A percentile compares a stretch with the other conserved stretches of the same genome.
These are phyloP conservation scores for Microctonus aethiopoides DNA, from an alignment of 2,888 invertebrate species.

Conservation along the genomic window DNA sequence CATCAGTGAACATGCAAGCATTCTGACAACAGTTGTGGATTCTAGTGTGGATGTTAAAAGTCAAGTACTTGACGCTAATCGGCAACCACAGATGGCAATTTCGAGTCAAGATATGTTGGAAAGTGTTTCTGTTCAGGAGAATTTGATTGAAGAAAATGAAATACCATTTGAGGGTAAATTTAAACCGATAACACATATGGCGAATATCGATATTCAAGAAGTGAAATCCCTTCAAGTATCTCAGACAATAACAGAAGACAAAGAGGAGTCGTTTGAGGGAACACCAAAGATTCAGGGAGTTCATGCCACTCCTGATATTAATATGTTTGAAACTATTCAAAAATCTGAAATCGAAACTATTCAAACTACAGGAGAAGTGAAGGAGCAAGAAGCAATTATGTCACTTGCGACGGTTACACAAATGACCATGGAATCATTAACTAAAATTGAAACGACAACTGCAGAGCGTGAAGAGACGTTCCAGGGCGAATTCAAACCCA, in stretches of 20 bases:
- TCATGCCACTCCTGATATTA: conserved; percentile 45
- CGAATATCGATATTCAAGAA: conserved; percentile 66
- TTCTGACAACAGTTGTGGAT: conserved; percentile 58
- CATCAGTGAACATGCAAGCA: conserved; percentile 49
- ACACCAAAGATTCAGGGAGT: conserved; percentile 34
- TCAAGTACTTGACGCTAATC: conserved; percentile 48
- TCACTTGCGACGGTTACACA: conserved; percentile 53
- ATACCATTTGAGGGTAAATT: conserved; percentile 61
- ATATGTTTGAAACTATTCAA: conserved; percentile 49
- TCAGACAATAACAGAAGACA: conserved; percentile 61
- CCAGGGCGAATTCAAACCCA: conserved; percentile 47
- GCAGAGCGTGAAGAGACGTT: conserved; percentile 65
- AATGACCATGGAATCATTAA: conserved; percentile 48
- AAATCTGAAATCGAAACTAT: conserved; percentile 52
- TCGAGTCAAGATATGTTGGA: conserved; percentile 68
- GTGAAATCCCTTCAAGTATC: conserved; percentile 62
- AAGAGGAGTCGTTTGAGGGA: conserved; percentile 56
- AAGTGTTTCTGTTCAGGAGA: conserved; percentile 71
- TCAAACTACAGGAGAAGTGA: conserved; percentile 50
- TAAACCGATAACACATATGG: conserved; percentile 63
- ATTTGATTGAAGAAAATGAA: conserved; percentile 65
- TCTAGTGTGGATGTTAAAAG: conserved; percentile 58
- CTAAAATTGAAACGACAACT: conserved; percentile 55
- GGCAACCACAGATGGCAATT: conserved; percentile 65
- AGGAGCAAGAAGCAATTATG: conserved; percentile 46